Evolutionary conservation across 2,797 vertebrate species (phyloP), one percentile per base, ranked within the genome.

Genomic region (Tauraco hartlaubi): DNA sequence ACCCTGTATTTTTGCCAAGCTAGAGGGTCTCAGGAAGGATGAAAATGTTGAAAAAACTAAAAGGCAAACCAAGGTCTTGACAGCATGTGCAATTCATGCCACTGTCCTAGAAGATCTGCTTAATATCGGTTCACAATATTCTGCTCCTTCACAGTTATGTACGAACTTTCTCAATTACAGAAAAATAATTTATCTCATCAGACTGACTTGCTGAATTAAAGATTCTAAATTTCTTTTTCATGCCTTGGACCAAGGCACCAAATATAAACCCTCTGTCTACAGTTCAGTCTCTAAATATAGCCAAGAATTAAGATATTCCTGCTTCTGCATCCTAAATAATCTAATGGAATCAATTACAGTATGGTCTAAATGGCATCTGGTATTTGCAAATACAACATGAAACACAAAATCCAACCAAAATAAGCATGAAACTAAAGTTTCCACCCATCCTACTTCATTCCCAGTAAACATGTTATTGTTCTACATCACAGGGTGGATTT

Each of bases 331-430:
- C 54, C 79, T 88, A 83, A 94, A 88, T 90, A 96, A 95, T 83
- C 85, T 90, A 91, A 83, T 88, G 46, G 59, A 94, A 94, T 91
- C 91, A 94, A 90, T 96, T 95, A 92, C 6, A 12, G 76, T 68
- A 94, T 95, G 92, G 87, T 6, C 7, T 74, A 85, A 87, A 90
- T 64, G 76, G 77, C 75, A 94, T 94, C 79, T 92, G 73, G 69
- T 94, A 88, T 96, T 96, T 94, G 58, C 82, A 95, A 96, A 95
- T 91, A 83, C 56, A 87, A 71, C 49, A 83, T 22, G 52, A 69
- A 93, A 80, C 44, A 80, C 18, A 15, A 92, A 94, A 80, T 88
- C 29, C 61, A 88, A 91, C 35, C 17, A 92, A 95, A 96, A 74
- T 77, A 91, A 96, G 29, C 61, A 66, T 68, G 64, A 39, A 90